phyloP scores from a whole-genome alignment of 2,888 invertebrate species.

The Melipona beecheii region DNA sequence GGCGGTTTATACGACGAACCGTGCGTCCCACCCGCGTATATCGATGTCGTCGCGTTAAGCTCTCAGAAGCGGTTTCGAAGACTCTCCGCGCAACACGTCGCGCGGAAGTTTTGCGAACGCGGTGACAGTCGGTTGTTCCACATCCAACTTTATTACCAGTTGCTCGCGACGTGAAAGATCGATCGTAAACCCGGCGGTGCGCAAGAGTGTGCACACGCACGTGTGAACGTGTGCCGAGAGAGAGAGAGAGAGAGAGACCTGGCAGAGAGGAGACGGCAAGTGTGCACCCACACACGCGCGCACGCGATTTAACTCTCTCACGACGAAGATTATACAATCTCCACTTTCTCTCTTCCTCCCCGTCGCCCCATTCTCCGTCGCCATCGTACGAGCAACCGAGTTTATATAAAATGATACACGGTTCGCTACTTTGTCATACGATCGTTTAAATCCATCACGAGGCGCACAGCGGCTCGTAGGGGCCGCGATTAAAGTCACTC shows the following conservation, averaged over 20 bases:
- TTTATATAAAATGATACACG: slow-evolving; percentile 73
- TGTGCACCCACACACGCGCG: slow-evolving; percentile 15
- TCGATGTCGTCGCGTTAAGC: slow-evolving; percentile 64
- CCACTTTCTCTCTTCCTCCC: background rate
- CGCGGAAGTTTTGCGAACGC: slow-evolving; percentile 65
- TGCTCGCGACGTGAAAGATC: slow-evolving; percentile 71
- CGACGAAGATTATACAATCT: slow-evolving; percentile 59
- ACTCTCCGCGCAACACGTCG: slow-evolving; percentile 29
- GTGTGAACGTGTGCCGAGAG: slow-evolving; percentile 9
- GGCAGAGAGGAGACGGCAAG: slow-evolving; percentile 4
- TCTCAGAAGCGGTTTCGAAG: slow-evolving; percentile 52
- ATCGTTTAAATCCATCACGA: slow-evolving; percentile 70
- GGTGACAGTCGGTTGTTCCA: slow-evolving; percentile 72
- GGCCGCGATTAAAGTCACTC: slow-evolving; percentile 67
- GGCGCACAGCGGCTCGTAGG: slow-evolving; percentile 17
- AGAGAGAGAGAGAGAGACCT: too few relatives aligned
- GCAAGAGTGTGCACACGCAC: slow-evolving; percentile 29
- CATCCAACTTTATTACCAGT: slow-evolving; percentile 72
- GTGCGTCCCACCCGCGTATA: slow-evolving; percentile 39
- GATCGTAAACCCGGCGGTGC: slow-evolving; percentile 66
- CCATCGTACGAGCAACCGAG: slow-evolving; percentile 50
- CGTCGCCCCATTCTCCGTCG: slow-evolving; percentile 8
- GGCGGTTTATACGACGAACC: slow-evolving; percentile 51
- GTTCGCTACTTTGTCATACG: slow-evolving; percentile 69
- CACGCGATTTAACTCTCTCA: slow-evolving; percentile 12